Base-by-base conservation (phyloP, 2,888 invertebrate species). In the Lepidocyrtinus sp. region DNA sequence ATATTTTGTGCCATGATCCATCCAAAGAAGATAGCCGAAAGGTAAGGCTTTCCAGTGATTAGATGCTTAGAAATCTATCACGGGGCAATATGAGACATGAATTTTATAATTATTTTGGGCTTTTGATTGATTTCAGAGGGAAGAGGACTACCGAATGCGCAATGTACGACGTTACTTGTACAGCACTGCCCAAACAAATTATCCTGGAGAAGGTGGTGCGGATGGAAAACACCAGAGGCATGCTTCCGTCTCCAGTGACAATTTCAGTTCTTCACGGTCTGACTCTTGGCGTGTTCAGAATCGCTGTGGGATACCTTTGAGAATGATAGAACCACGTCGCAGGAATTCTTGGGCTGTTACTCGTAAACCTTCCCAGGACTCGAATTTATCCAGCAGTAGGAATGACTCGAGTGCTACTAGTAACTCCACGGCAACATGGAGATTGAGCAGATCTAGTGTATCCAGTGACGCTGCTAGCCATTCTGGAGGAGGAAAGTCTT, bases 321-420 rank as follows among this genome's bases (percentile, higher is more conserved):
- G 93, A 74, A 89, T 94, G 84, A 89, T 94, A 59, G 94, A 94
- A 85, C 93, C 94, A 0, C 93, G 95, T 87, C 91, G 96, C 72
- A 91, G 96, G 84, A 94, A 95, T 65, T 95, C 95, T 0, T 96
- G 96, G 96, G 90, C 96, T 81, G 94, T 96, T 25, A 95, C 96
- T n/a, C 91, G 96, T 71, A 96, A 96, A 89, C 95, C 96, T 0
- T 96, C 95, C 12, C 96, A 96, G 89, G 96, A 97, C 88, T 96
- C 96, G 2, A 96, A 95, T 89, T 90, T 96, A 85, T 96, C 95
- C 64, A 95, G 94, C 87, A 96, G 96, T 22, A 91, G 96, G 70
- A 96, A 96, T 89, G 96, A 97, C 89, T 96, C 96, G 1, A 96
- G 96, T 3, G 93, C 93, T 24, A 96, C 96, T 19, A 96, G 96